Conservation (phyloP, 35 echinoderm and acorn worm genomes). For the Ophiothrix spiculata region DNA sequence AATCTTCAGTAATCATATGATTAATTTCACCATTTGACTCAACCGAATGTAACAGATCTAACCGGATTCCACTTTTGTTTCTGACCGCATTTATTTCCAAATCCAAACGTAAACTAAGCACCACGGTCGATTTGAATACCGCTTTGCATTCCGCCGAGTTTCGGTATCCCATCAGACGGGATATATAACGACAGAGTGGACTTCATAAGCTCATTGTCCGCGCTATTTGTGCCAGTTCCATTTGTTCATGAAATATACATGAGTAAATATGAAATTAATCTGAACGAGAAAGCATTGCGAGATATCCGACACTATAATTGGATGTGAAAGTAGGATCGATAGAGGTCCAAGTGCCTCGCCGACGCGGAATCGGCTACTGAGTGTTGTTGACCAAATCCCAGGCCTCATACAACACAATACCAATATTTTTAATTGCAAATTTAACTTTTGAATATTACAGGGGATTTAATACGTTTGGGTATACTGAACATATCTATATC, state of each 20-base stretch:
- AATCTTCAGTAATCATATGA: background rate
- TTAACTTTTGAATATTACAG: background rate
- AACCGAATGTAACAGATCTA: background rate
- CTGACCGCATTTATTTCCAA: background rate
- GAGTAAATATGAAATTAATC: constrained; percentile 16
- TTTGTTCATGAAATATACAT: constrained; percentile 16
- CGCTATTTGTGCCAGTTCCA: background rate
- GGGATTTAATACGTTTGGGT: no score
- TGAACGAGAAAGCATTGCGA: background rate
- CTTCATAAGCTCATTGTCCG: background rate
- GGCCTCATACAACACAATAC: background rate
- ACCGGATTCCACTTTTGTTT: no score
- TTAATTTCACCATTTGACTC: constrained; percentile 6
- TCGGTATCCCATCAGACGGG: background rate
- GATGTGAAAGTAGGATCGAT: constrained; percentile 8
- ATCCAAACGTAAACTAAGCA: background rate
- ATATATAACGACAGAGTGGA: background rate
- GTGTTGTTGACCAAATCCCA: constrained; percentile 3
- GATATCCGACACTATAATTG: constrained; percentile 13
- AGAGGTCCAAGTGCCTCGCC: background rate
- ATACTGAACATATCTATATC: no score
- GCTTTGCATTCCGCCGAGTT: background rate
- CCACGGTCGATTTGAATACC: background rate
- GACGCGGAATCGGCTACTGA: background rate
- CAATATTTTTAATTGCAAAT: background rate